These are phyloP conservation scores for Cephalopterus ornatus DNA, from an alignment of 2,113 vertebrate species.

Conservation along the genomic window DNA sequence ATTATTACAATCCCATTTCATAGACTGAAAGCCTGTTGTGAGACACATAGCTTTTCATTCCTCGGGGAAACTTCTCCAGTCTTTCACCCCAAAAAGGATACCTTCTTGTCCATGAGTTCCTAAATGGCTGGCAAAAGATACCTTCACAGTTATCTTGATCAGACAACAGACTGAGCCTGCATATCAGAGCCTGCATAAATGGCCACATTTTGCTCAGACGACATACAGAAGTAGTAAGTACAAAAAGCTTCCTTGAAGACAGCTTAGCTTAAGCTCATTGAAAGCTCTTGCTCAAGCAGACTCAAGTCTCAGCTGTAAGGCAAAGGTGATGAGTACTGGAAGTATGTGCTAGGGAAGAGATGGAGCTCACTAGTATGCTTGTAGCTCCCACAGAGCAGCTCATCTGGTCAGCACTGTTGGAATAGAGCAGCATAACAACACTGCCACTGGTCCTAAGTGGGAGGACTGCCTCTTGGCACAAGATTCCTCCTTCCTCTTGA, in stretches of 20 bases:
- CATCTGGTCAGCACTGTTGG: background rate
- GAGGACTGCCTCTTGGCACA: too few species aligned
- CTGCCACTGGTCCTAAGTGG: background rate
- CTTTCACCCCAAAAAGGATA: background rate
- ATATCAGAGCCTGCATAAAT: background rate
- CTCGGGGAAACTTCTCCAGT: background rate
- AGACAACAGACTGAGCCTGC: background rate
- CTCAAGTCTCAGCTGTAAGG: background rate
- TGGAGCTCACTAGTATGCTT: background rate
- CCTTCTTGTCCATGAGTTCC: background rate
- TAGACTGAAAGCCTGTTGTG: background rate
- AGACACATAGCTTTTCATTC: background rate
- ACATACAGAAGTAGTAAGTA: background rate
- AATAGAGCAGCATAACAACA: fast-evolving
- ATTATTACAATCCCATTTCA: background rate
- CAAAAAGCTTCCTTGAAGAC: background rate
- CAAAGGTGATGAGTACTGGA: background rate
- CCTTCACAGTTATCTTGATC: background rate
- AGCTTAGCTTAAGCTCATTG: background rate
- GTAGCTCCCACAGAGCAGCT: background rate
- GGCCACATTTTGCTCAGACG: background rate
- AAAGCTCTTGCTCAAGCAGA: background rate
- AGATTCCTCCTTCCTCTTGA: background rate
- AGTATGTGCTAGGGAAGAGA: background rate
- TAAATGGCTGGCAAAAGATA: background rate